Base-by-base conservation (phyloP, 2,113 vertebrate species). In the Orycteropus afer region DNA sequence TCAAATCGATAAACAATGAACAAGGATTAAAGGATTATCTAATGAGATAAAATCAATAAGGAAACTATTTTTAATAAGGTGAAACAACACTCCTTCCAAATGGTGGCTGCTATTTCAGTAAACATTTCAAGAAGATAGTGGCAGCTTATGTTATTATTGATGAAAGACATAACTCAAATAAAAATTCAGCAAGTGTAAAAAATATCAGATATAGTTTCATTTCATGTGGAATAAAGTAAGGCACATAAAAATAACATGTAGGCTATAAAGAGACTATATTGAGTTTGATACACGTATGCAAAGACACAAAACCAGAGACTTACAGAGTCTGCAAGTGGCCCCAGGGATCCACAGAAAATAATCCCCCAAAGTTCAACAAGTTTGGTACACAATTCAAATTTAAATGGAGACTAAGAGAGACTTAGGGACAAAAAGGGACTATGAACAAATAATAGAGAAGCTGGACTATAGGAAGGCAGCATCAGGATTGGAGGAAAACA, bases 11-110 rank as follows among this genome's bases (percentile, higher is more conserved):
- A 79, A 79, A 53, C 91, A 94, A 74, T 69, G 85, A 96, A 67
- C 45, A 81, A 49, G 92, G 95, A 97, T 98, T 97, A 97, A 97
- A 98, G 94, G 96, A 97, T 98, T 98, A 98, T 96, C 97, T 97
- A 97, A 95, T 3, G 9, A 96, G 96, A 96, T 95, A 88, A 97
- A 98, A 90, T 80, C 90, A 97, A 92, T 15, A 73, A 98, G 55
- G 94, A 97, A 97, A 95, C 96, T n/a, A 82, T 97, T 96, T 97
- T 90, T 96, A 97, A 97, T 55, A 96, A 95, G n/a, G 55, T 89
- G 85, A 65, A 96, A 95, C 6, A 45, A 37, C 34, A 69, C 83
- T 98, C 94, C 20, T 90, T 96, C 90, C 86, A 77, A 91, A 95
- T 89, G 83, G 95, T 18, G 71, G 17, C 42, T 76, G 89, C 88